Percentiles rank a stretch among this genome's conserved stretches.
These are phyloP conservation scores for Zophobas morio DNA, from an alignment of 1,140 invertebrate species.

Conservation along the genomic window DNA sequence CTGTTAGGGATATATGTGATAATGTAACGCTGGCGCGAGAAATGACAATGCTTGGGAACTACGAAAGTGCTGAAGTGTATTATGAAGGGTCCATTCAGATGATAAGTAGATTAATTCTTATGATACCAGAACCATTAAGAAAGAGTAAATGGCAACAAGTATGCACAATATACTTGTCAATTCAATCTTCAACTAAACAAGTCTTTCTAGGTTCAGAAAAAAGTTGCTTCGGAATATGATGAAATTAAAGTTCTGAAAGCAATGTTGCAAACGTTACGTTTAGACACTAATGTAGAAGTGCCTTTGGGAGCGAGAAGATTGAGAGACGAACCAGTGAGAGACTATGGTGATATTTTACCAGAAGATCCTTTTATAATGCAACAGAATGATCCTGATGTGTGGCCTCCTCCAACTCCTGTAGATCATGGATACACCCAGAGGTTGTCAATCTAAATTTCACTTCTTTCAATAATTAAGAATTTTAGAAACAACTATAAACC, in stretches of 20 bases:
- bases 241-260: constrained; percentile 87
- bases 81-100: constrained; percentile 95
- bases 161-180: background rate
- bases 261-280: constrained; percentile 70
- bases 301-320: constrained; percentile 61
- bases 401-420: constrained; percentile 90
- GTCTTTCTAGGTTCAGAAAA: constrained; percentile 83
- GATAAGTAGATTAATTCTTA: constrained; percentile 86
- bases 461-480: constrained; percentile 28
- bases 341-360: constrained; percentile 50
- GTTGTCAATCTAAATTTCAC: constrained; percentile 22
- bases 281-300: constrained; percentile 62
- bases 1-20: constrained; percentile 91
- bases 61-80: constrained; percentile 94
- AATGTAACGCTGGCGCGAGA: constrained; percentile 94
- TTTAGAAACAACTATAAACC: constrained; percentile 61
- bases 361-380: constrained; percentile 80
- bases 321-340: constrained; percentile 60
- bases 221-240: constrained; percentile 92
- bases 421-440: constrained; percentile 77
- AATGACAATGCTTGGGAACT: constrained; percentile 95
- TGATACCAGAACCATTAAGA: constrained; percentile 85
- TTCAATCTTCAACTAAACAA: too few species aligned
- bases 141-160: constrained; percentile 89
- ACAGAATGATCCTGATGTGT: constrained; percentile 87